These are phyloP conservation scores for Trachelus stipa DNA, from an alignment of 2,888 invertebrate species.

Conservation along the genomic window DNA sequence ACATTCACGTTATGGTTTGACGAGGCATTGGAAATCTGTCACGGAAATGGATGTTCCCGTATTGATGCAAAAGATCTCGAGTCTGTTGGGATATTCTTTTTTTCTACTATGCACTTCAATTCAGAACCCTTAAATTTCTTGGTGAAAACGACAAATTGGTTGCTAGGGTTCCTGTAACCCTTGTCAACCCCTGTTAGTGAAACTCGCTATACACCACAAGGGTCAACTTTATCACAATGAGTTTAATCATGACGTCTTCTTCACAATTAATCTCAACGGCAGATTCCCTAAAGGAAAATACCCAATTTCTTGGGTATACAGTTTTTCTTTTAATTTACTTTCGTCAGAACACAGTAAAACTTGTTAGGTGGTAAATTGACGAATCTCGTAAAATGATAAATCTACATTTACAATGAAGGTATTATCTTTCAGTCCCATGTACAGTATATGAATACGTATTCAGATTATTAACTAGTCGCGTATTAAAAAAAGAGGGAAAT, in stretches of 20 bases:
- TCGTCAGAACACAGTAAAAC: background rate
- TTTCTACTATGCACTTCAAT: background rate
- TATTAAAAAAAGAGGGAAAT: background rate
- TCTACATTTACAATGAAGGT: background rate
- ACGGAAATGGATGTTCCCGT: background rate
- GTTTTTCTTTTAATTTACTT: background rate
- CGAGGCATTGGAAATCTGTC: background rate
- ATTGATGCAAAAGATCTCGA: background rate
- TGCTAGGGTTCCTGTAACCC: background rate
- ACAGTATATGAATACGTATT: background rate
- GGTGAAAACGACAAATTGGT: background rate
- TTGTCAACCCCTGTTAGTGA: background rate
- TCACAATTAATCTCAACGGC: background rate
- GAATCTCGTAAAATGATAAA: background rate
- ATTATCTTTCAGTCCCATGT: background rate
- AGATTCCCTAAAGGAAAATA: background rate
- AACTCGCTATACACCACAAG: background rate
- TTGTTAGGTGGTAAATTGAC: too few species aligned
- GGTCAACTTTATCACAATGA: background rate
- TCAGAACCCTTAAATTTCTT: background rate
- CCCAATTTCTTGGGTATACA: background rate
- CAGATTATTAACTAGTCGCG: background rate
- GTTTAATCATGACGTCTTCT: background rate
- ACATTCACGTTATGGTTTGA: background rate
- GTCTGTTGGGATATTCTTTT: background rate